Evolutionary conservation across 2,113 vertebrate genomes (phyloP), one percentile per base, ranked within the genome.

Genomic region (Aspidoscelis tigris): DNA sequence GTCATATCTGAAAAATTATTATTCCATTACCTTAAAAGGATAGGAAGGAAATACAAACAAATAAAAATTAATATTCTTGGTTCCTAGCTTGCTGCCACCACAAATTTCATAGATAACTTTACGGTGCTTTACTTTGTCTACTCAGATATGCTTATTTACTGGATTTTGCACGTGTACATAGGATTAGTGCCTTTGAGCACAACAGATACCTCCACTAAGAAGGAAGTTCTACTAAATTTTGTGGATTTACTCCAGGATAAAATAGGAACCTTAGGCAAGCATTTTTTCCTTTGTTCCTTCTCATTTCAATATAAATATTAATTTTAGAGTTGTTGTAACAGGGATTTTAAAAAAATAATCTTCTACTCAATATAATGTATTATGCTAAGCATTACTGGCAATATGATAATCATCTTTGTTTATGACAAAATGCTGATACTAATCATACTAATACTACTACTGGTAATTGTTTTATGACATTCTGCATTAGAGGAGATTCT

Each of bases 321-420:
- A 2, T 47, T 65, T 12, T 33, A 50, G 5, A 24, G 21, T 64
- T n/a, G 7, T n/a, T 50, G 4, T 10, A 76, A 76, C 18, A 41
- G 33, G 18, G 24, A 24, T 6, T 47, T 39, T 70, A 39, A 39
- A 82, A 73, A 82, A 50, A 47, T 66, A 50, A 16, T n/a, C 20
- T 44, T 58, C 47, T 50, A 16, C 43, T 22, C 26, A 64, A 21
- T 82, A 65, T 33, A 47, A n/a, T n/a, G 22, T 44, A 66, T 53
- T 55, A 55, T 83, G 82, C 64, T 24, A 74, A 74, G 26, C 10
- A 76, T 53, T 50, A 68, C n/a, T 76, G 24, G 65, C 21, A 76
- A 33, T 64, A 39, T 53, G 61, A 76, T 76, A 76, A 65, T 53
- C 44, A 53, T 83, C 73, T 53, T 22, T 76, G 26, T 74, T 33